Base-by-base conservation (phyloP, 2,797 vertebrate species). In the Eurystomus glaucurus region DNA sequence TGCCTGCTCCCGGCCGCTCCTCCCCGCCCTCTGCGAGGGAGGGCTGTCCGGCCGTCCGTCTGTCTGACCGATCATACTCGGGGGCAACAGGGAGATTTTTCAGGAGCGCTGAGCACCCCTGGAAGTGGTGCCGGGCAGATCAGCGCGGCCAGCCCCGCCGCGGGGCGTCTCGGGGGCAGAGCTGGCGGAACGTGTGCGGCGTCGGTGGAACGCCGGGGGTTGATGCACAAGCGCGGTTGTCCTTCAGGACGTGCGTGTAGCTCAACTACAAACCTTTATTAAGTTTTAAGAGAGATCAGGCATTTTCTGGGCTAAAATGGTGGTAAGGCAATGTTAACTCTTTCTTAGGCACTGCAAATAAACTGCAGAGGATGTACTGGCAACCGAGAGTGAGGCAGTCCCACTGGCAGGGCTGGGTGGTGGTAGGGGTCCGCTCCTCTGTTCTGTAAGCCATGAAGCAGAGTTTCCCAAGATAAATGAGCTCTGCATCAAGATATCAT, bases 11-110 rank as follows among this genome's bases (percentile, higher is more conserved):
- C 41, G 14, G 41, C 19, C 5, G 4, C 29, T n/a, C 26, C 46
- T 18, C 22, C 25, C 28, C 5, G 31, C 15, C 8, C 0, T 0
- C 70, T 5, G 57, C 2, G 9, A 14, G 35, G n/a, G 6, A 16
- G 41, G n/a, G 33, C 55, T 55, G 26, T 14, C 50, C 26, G n/a
- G 7, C 46, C 7, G 48, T 23, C 31, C 41, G 21, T 37, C 37
- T 11, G 37, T 37, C 69, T 2, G 26, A 12, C 50, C 26, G 2
- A 0, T 4, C 18, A 0, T 1, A 4, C 25, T 12, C 37, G 0
- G 25, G 16, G 41, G 39, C 26, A 10, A 10, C 29, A 60, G 55
- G 19, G 41, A 48, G 31, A 12, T 11, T n/a, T 35, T 33, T 33
- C 35, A 23, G 80, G 46, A 33, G 58, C 1, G n/a, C 66, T 19